Evolutionary conservation across 2,113 vertebrate species (phyloP).

Genomic region (Saiga tatarica): DNA sequence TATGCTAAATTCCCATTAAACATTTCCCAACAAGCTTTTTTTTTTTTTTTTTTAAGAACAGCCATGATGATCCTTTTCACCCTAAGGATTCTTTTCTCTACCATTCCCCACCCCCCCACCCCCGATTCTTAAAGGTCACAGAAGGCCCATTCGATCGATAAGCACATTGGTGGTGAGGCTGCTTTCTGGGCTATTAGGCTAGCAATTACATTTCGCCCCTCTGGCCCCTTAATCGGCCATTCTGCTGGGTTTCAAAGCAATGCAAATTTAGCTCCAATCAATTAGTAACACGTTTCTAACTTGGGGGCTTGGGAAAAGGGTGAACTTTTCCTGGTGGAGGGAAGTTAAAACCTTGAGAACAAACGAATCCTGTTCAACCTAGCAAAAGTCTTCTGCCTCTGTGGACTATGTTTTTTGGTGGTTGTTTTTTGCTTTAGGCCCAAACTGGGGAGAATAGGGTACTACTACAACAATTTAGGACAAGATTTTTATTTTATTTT

Average conservation of each 20-base stretch:
- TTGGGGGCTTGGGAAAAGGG: not conserved
- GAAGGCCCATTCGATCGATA: not conserved
- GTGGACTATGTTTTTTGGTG: not conserved
- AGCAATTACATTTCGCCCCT: fast-evolving
- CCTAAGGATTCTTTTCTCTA: not conserved
- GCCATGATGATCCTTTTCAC: not conserved
- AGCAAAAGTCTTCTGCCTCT: not conserved
- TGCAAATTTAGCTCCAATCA: constrained; percentile 36
- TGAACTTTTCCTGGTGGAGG: not conserved
- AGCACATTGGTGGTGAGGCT: not conserved
- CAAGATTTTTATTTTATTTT: not conserved
- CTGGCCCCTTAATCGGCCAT: not conserved
- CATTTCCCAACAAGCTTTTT: not conserved
- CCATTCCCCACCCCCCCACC: fast-evolving
- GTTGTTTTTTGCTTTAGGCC: too few relatives aligned
- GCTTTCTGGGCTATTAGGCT: not conserved
- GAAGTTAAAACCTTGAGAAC: not conserved
- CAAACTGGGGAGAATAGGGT: not conserved
- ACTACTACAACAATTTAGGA: not conserved
- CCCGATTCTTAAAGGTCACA: not conserved
- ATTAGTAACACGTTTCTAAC: constrained; percentile 47
- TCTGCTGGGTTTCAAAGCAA: constrained; percentile 12
- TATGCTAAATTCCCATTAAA: not conserved
- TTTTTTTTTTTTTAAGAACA: not conserved
- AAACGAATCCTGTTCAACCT: not conserved